These are phyloP conservation scores for Xiphorhynchus erythropygius DNA, from an alignment of 2,797 vertebrate genomes.

Conservation along the genomic window DNA sequence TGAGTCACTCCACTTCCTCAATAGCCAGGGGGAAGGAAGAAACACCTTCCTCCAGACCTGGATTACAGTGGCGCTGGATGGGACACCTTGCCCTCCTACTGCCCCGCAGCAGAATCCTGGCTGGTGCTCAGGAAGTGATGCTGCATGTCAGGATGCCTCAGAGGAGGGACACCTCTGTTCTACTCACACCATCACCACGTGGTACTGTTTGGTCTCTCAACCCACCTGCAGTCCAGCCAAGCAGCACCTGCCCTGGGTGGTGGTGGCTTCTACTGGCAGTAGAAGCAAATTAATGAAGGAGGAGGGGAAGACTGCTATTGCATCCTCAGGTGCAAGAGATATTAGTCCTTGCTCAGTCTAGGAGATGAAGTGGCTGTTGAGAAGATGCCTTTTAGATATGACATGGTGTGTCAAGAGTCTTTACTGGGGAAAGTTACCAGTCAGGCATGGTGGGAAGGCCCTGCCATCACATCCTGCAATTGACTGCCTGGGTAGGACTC, in stretches of 20 bases:
- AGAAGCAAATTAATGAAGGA: background rate
- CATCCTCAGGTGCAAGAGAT: background rate
- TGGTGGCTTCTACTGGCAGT: background rate
- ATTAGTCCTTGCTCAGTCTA: background rate
- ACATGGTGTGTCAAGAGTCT: accelerated
- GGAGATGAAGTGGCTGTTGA: background rate
- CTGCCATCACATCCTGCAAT: background rate
- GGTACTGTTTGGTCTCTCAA: accelerated
- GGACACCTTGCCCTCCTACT: accelerated
- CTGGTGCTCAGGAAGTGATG: background rate
- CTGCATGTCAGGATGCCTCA: accelerated
- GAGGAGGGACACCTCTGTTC: background rate
- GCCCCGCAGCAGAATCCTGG: accelerated
- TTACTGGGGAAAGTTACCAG: background rate
- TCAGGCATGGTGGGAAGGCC: background rate
- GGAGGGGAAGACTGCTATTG: background rate
- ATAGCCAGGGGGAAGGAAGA: background rate
- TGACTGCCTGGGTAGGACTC: accelerated
- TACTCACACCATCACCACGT: accelerated
- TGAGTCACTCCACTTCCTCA: background rate
- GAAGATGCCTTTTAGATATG: background rate
- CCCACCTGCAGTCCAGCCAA: background rate
- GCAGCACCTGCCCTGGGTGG: no score
- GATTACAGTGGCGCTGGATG: background rate
- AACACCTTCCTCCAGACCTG: background rate